phyloP scores from a whole-genome alignment of 2,888 invertebrate species.

The Drosophila vallismaia region DNA sequence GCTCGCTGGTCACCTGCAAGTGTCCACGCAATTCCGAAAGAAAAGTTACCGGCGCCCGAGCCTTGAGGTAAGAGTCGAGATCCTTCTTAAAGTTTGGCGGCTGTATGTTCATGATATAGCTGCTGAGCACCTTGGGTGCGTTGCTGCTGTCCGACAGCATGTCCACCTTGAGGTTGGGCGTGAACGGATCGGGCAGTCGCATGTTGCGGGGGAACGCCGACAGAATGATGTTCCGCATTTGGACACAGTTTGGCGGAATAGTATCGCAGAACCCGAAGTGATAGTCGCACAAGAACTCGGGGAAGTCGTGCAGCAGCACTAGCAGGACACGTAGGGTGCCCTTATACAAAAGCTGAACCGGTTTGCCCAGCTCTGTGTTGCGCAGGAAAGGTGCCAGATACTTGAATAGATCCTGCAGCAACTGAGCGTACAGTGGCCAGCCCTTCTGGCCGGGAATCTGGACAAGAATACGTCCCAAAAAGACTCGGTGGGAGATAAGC shows the following conservation, averaged over 20 bases:
- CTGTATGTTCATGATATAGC: slow-evolving; percentile 94
- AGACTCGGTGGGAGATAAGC: slow-evolving; percentile 97
- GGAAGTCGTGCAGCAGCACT: slow-evolving; percentile 98
- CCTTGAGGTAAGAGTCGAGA: slow-evolving; percentile 97
- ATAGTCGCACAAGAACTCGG: slow-evolving; percentile 99
- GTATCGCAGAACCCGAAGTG: slow-evolving; percentile 99
- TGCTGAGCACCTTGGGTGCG: slow-evolving; percentile 95
- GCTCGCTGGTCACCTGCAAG: slow-evolving; percentile 94
- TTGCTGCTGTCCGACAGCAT: slow-evolving; percentile 94
- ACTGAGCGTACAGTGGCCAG: slow-evolving; percentile 98
- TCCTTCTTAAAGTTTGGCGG: slow-evolving; percentile 96
- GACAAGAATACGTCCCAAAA: slow-evolving; percentile 96
- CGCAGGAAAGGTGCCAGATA: slow-evolving; percentile 98
- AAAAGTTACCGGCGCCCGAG: slow-evolving; percentile 97
- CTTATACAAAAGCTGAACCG: slow-evolving; percentile 97
- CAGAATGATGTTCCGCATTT: slow-evolving; percentile 98
- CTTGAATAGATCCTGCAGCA: slow-evolving; percentile 97
- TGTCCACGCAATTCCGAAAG: slow-evolving; percentile 95
- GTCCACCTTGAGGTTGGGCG: slow-evolving; percentile 97
- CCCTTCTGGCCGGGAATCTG: slow-evolving; percentile 96
- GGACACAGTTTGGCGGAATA: slow-evolving; percentile 99
- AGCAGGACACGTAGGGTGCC: slow-evolving; percentile 97
- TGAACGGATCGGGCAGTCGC: slow-evolving; percentile 99
- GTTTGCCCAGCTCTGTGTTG: slow-evolving; percentile 97
- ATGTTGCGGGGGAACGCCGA: slow-evolving; percentile 99